These are phyloP conservation scores for Athene noctua DNA, from an alignment of 2,113 vertebrate genomes.

Conservation along the genomic window DNA sequence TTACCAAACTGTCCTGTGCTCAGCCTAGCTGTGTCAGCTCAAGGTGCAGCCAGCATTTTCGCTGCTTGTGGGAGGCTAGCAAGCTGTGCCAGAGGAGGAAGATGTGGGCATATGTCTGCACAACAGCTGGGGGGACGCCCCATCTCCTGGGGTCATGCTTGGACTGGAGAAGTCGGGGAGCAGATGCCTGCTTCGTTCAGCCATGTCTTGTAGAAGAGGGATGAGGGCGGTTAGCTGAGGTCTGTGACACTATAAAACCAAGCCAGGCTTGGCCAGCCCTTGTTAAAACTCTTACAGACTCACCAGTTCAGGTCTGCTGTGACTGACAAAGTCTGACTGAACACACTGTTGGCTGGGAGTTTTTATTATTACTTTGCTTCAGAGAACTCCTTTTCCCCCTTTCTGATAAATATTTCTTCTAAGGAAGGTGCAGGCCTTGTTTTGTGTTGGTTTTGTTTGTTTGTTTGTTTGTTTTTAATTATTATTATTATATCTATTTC, in stretches of 20 bases:
- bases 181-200: not conserved
- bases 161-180: not conserved
- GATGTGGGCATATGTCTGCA: not conserved
- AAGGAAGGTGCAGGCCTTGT: not conserved
- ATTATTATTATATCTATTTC: too few relatives aligned
- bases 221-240: not conserved
- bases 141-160: accelerated
- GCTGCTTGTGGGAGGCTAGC: accelerated
- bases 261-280: not conserved
- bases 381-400: not conserved
- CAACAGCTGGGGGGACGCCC: accelerated
- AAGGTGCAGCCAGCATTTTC: not conserved
- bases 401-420: not conserved
- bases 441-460: too few relatives aligned
- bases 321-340: not conserved
- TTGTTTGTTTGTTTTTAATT: not conserved
- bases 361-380: not conserved
- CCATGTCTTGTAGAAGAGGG: not conserved
- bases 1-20: not conserved
- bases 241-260: not conserved
- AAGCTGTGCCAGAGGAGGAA: not conserved
- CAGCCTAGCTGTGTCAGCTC: not conserved
- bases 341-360: not conserved
- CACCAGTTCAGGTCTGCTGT: not conserved
- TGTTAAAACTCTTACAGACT: not conserved